Conservation (phyloP, 2,888 invertebrate species). For the Malthinus flaveolus region DNA sequence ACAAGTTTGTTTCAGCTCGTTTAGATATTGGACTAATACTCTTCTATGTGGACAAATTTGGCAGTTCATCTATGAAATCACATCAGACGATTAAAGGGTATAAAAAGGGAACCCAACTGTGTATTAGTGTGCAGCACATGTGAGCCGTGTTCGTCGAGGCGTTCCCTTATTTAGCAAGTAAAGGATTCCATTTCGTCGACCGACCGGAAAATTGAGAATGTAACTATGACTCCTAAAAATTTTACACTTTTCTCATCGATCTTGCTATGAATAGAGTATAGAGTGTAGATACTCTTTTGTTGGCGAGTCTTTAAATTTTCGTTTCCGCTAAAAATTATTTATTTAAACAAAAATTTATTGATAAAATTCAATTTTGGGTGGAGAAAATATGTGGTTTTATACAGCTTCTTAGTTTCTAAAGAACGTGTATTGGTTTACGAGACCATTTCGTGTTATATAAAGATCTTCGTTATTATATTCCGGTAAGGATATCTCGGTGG, state of each 20-base stretch:
- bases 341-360: too few species aligned
- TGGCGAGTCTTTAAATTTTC: not conserved
- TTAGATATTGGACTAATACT: slow-evolving; percentile 44
- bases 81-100: slow-evolving; percentile 51
- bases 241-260: too few species aligned
- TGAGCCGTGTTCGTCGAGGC: slow-evolving; percentile 50
- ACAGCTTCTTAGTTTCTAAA: slow-evolving; percentile 17
- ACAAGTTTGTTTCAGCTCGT: slow-evolving; percentile 48
- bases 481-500: slow-evolving; percentile 42
- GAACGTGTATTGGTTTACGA: slow-evolving; percentile 11
- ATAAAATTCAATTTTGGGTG: not conserved
- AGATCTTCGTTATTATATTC: slow-evolving; percentile 41
- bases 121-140: slow-evolving; percentile 36
- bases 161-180: slow-evolving; percentile 45
- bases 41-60: slow-evolving; percentile 41
- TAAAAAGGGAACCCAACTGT: slow-evolving; percentile 37
- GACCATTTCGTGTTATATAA: slow-evolving; percentile 28
- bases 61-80: slow-evolving; percentile 53
- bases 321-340: too few species aligned
- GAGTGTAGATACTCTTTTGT: too few species aligned
- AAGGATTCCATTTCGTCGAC: slow-evolving; percentile 44
- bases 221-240: too few species aligned
- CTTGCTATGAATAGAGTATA: not conserved
- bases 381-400: slow-evolving; percentile 5
- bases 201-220: slow-evolving; percentile 48